phyloP scores from a whole-genome alignment of 2,888 invertebrate genomes.

The Dasypogon diadema region DNA sequence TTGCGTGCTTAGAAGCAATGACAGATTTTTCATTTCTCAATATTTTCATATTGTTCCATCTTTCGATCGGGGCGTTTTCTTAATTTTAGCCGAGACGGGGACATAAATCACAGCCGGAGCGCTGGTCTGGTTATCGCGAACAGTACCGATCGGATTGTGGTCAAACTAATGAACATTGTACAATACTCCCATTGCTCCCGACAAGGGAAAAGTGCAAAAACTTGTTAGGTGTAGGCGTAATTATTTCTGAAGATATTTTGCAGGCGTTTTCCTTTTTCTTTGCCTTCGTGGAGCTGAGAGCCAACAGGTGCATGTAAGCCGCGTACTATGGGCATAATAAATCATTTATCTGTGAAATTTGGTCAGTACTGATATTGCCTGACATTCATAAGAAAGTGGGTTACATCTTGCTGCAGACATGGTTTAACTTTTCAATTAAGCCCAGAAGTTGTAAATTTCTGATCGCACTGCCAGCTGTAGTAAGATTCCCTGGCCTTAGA shows the following conservation, averaged over 20 bases:
- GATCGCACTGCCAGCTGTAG: too few species aligned
- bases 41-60: constrained; percentile 57
- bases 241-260: constrained; percentile 44
- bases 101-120: constrained; percentile 36
- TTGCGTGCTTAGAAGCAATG: constrained; percentile 58
- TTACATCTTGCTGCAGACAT: too few species aligned
- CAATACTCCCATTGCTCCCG: constrained; percentile 33
- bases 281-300: not conserved
- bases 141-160: constrained; percentile 19
- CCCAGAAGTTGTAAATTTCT: too few species aligned
- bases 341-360: constrained; percentile 19
- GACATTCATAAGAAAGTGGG: too few species aligned
- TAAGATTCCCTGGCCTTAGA: too few species aligned
- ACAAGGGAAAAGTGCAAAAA: constrained; percentile 44
- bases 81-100: constrained; percentile 47
- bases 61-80: constrained; percentile 43
- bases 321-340: not conserved
- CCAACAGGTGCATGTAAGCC: constrained; percentile 23
- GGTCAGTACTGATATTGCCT: not conserved
- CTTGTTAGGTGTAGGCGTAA: constrained; percentile 48
- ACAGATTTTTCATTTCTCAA: constrained; percentile 58
- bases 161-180: constrained; percentile 34
- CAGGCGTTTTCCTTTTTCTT: not conserved
- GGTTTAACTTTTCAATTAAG: too few species aligned
- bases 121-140: constrained; percentile 31